Evolutionary conservation across 2,797 vertebrate genomes (phyloP).

Genomic region (Esox lucius): DNA sequence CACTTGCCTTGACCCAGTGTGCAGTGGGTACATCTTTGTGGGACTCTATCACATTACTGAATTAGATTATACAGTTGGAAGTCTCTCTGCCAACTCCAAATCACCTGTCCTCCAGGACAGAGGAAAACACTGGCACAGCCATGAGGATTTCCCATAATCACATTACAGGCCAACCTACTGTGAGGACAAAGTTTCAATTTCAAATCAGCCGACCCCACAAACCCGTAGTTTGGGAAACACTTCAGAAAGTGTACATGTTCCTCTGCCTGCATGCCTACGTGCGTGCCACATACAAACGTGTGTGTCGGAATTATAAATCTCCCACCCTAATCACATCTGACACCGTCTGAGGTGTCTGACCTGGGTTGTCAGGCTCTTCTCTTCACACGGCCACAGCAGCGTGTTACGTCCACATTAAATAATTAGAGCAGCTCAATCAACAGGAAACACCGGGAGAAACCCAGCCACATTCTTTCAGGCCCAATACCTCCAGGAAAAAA

Average conservation of each 20-base stretch:
- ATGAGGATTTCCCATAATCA: neutral
- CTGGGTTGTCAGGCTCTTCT: neutral
- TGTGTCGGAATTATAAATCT: neutral
- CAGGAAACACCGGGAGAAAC: conserved; percentile 38
- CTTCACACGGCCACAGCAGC: conserved; percentile 14
- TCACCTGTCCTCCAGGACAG: conserved; percentile 9
- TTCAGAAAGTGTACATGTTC: conserved; percentile 1
- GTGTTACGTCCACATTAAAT: conserved; percentile 33
- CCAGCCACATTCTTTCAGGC: conserved; percentile 40
- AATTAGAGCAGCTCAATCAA: conserved; percentile 44
- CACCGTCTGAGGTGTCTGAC: neutral
- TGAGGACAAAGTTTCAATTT: neutral
- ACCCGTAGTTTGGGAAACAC: too few relatives aligned
- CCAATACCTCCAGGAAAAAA: neutral
- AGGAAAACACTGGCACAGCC: conserved; percentile 1
- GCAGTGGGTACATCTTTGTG: conserved; percentile 29
- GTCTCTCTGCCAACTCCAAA: conserved; percentile 8
- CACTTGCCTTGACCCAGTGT: conserved; percentile 41
- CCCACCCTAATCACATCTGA: neutral
- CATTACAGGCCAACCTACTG: neutral
- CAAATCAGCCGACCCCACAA: too few relatives aligned
- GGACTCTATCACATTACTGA: conserved; percentile 46
- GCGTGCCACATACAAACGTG: neutral
- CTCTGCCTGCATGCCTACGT: conserved; percentile 20
- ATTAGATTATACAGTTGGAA: conserved; percentile 35